These are phyloP conservation scores for Zhuqinia jingwanae DNA, from an alignment of 2,888 invertebrate species.

Conservation along the genomic window DNA sequence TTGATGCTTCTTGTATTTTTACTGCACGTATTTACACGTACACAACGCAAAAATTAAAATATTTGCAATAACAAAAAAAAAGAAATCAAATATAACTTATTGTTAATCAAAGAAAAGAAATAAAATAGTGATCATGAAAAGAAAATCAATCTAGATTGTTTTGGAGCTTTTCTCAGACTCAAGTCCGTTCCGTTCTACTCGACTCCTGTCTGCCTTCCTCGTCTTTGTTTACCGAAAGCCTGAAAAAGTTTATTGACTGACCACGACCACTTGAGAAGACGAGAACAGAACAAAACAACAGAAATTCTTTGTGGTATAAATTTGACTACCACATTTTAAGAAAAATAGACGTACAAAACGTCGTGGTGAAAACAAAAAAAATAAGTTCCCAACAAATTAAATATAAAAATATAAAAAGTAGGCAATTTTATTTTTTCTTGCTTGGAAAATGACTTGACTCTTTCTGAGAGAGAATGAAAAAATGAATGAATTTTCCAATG, in stretches of 20 bases:
- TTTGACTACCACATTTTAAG: not conserved
- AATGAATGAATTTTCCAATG: slow-evolving; percentile 71
- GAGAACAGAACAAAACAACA: not conserved
- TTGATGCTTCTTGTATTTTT: no score
- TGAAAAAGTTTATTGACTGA: not conserved
- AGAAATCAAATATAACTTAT: not conserved
- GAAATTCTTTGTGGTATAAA: not conserved
- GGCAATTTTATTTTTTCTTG: slow-evolving; percentile 31
- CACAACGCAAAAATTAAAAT: no score
- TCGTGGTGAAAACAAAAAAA: not conserved
- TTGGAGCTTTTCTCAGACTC: slow-evolving; percentile 71
- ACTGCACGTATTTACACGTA: no score
- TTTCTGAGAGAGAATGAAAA: slow-evolving; percentile 69
- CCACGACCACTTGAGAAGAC: not conserved
- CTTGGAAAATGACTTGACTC: slow-evolving; percentile 67
- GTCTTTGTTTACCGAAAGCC: not conserved
- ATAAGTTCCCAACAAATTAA: not conserved
- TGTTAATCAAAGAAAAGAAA: not conserved
- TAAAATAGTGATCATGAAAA: slow-evolving; percentile 12
- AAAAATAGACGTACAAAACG: not conserved
- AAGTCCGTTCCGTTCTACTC: slow-evolving; percentile 73
- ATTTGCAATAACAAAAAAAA: not conserved
- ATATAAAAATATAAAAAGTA: not conserved
- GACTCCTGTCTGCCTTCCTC: slow-evolving; percentile 42
- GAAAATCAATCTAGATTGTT: slow-evolving; percentile 43